Conservation (phyloP, 2,888 invertebrate genomes). For the Elegia similella region DNA sequence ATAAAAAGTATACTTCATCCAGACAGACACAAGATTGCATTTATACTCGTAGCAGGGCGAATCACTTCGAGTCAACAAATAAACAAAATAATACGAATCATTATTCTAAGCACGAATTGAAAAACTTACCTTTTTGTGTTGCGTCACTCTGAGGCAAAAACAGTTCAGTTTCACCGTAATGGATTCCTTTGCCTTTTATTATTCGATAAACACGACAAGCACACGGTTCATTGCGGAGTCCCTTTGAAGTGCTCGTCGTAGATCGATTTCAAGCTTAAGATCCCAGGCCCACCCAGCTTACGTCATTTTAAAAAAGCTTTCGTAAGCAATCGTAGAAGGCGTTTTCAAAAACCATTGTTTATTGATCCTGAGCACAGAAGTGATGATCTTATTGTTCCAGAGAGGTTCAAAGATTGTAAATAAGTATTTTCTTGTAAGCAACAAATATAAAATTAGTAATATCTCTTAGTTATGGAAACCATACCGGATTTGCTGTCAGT, state of each 20-base stretch:
- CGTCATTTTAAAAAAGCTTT: too few relatives aligned
- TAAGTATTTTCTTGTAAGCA: too few relatives aligned
- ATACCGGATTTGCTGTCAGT: too few relatives aligned
- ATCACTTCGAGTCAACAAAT: not conserved
- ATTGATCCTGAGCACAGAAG: too few relatives aligned
- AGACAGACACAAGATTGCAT: not conserved
- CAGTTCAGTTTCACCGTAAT: conserved; percentile 33
- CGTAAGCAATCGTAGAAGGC: too few relatives aligned
- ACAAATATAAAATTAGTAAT: too few relatives aligned
- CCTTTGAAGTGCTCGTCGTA: conserved; percentile 44
- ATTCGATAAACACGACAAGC: conserved; percentile 41
- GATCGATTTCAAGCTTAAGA: conserved; percentile 29
- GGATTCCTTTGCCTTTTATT: conserved; percentile 41
- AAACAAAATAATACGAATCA: not conserved
- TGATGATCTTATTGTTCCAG: too few relatives aligned
- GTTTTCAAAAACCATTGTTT: too few relatives aligned
- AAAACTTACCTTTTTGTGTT: not conserved
- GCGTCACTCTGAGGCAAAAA: not conserved
- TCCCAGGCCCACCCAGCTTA: too few relatives aligned
- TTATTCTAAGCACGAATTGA: not conserved
- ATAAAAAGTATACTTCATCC: too few relatives aligned
- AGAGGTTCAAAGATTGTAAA: too few relatives aligned
- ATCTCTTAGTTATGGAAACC: too few relatives aligned
- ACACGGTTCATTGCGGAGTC: conserved; percentile 43
- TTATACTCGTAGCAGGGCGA: not conserved